phyloP scores from a whole-genome alignment of 2,113 vertebrate species.

The Tinamus guttatus region DNA sequence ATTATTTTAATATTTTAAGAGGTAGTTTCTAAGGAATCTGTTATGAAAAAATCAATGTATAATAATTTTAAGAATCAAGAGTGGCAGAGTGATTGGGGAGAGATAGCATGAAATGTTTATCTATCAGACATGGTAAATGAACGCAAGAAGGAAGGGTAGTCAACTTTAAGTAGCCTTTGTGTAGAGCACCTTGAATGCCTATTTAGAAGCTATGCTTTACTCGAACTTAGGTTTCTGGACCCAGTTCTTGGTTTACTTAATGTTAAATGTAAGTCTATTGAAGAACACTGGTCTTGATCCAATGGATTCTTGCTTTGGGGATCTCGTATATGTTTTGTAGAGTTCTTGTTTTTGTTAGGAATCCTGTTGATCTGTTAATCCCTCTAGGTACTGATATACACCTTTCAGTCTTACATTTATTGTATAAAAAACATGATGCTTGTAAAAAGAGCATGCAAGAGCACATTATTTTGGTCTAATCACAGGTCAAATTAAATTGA shows the following conservation, averaged over 20 bases:
- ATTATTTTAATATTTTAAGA: neutral
- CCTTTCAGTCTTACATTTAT: neutral
- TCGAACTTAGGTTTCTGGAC: neutral
- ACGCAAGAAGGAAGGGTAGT: neutral
- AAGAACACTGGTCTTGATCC: neutral
- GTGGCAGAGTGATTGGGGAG: neutral
- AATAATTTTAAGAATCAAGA: neutral
- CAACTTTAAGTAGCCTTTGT: neutral
- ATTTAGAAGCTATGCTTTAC: neutral
- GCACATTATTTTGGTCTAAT: neutral
- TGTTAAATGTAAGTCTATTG: neutral
- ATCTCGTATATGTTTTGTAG: neutral
- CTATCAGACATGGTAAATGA: neutral
- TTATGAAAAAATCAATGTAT: neutral
- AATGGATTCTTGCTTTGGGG: neutral
- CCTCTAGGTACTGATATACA: neutral
- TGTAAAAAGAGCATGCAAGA: neutral
- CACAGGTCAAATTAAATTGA: neutral
- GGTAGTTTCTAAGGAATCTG: neutral
- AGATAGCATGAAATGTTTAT: neutral
- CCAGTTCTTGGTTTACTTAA: neutral
- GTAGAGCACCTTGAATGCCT: neutral
- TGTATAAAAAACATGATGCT: neutral
- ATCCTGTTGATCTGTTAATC: neutral
- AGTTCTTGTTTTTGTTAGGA: neutral